Conservation (phyloP, 2,797 vertebrate species). For the Psittacula derbiana region DNA sequence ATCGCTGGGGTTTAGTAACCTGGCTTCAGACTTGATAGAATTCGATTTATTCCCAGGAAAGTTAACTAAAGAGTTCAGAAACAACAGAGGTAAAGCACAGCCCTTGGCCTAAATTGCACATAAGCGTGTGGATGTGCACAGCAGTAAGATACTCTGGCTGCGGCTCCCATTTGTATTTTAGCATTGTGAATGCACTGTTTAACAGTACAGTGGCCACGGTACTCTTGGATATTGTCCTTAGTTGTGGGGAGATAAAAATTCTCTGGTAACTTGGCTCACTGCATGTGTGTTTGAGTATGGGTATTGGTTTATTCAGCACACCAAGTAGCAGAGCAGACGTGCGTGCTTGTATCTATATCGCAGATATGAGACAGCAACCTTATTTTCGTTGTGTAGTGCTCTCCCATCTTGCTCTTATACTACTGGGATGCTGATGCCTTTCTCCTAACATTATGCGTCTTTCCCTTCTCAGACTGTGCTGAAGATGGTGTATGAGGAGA, state of each 20-base stretch:
- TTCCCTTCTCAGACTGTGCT: slow-evolving; percentile 77
- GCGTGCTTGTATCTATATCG: neutral
- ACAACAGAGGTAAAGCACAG: neutral
- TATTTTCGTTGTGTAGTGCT: neutral
- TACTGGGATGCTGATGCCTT: neutral
- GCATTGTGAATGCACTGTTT: neutral
- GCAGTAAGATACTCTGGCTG: neutral
- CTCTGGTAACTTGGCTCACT: neutral
- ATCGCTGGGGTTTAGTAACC: neutral
- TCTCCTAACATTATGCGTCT: neutral
- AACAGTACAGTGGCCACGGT: neutral
- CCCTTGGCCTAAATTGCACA: neutral
- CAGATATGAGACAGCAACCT: neutral
- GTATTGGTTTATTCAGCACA: neutral
- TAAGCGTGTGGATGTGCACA: neutral
- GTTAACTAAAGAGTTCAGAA: neutral
- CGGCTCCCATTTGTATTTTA: neutral
- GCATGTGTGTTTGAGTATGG: no score
- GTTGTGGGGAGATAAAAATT: neutral
- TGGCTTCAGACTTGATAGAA: neutral
- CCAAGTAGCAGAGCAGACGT: neutral
- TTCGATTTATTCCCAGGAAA: neutral
- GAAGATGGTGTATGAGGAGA: slow-evolving; percentile 91
- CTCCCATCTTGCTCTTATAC: neutral
- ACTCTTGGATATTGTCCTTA: neutral